Percentiles rank a stretch among this genome's conserved stretches.
Conservation (phyloP, 2,797 vertebrate genomes). For the Neostethus bicornis region DNA sequence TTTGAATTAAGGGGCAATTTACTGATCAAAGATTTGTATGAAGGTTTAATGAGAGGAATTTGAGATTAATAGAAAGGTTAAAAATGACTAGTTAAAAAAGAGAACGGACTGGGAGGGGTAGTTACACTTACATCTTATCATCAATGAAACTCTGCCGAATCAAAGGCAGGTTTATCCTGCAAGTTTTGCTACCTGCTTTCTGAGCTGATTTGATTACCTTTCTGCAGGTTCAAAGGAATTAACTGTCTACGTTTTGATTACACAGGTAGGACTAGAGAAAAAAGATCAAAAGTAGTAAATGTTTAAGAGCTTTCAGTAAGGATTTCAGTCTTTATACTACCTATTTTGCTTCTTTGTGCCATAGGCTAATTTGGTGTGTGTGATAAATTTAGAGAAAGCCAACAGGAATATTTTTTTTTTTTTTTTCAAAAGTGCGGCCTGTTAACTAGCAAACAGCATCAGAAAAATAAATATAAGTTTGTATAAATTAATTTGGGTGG, state of each 20-base stretch:
- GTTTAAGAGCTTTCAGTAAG: slow-evolving; percentile 13
- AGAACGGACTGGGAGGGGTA: slow-evolving; percentile 34
- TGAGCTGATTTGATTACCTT: slow-evolving; percentile 34
- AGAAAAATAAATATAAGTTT: slow-evolving; percentile 57
- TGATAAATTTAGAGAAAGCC: slow-evolving; percentile 19
- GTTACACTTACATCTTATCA: slow-evolving; percentile 36
- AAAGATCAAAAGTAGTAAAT: slow-evolving; percentile 19
- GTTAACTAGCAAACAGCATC: slow-evolving; percentile 51
- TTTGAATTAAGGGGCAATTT: slow-evolving; percentile 44
- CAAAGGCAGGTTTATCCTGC: slow-evolving; percentile 30
- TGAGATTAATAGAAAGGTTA: slow-evolving; percentile 41
- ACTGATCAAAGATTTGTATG: slow-evolving; percentile 60
- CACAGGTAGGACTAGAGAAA: slow-evolving; percentile 10
- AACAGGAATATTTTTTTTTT: slow-evolving; percentile 27
- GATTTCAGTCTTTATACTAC: slow-evolving; percentile 25
- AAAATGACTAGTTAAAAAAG: slow-evolving; percentile 21
- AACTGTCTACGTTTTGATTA: slow-evolving; percentile 20
- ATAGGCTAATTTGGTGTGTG: slow-evolving; percentile 37
- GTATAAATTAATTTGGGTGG: slow-evolving; percentile 54
- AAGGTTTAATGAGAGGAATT: slow-evolving; percentile 52
- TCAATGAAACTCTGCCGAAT: slow-evolving; percentile 21
- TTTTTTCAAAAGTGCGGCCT: slow-evolving; percentile 48
- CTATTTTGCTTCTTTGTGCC: slow-evolving; percentile 27
- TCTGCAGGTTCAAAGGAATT: slow-evolving; percentile 45
- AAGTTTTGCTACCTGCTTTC: slow-evolving; percentile 26